phyloP scores from a whole-genome alignment of 1,140 invertebrate genomes.

The Onthophagus taurus region DNA sequence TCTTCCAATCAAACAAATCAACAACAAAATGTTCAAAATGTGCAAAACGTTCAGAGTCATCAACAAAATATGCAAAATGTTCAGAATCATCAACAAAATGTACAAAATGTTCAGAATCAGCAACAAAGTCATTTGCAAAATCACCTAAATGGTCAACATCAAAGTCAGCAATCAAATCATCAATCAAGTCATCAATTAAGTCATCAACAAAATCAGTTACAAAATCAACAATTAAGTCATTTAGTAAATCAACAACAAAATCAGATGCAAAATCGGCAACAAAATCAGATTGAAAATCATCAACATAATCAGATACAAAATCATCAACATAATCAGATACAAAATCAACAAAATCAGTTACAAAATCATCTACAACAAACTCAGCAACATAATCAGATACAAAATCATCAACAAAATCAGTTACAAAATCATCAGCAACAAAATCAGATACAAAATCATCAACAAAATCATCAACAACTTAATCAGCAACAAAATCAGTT shows the following conservation, averaged over 20 bases:
- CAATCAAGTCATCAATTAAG: background rate
- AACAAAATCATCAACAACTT: slow-evolving; percentile 12
- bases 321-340: slow-evolving; percentile 26
- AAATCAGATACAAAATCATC: slow-evolving; percentile 42
- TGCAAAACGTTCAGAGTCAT: background rate
- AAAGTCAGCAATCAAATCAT: slow-evolving; percentile 18
- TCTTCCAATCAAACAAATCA: background rate
- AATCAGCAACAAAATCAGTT: slow-evolving; percentile 31
- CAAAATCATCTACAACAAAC: slow-evolving; percentile 15
- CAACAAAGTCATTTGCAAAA: slow-evolving; percentile 1
- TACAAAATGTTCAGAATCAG: slow-evolving; percentile 2
- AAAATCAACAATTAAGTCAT: slow-evolving; percentile 8
- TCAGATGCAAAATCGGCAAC: slow-evolving; percentile 7
- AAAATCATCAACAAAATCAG: slow-evolving; percentile 37
- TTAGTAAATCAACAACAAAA: slow-evolving; percentile 19
- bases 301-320: slow-evolving; percentile 39
- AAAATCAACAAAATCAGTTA: slow-evolving; percentile 15
- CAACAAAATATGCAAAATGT: background rate
- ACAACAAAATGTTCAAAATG: slow-evolving; percentile 7
- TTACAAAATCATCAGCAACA: slow-evolving; percentile 15
- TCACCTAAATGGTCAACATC: slow-evolving; percentile 8
- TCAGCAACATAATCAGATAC: slow-evolving; percentile 32
- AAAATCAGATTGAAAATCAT: slow-evolving; percentile 7
- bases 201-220: background rate
- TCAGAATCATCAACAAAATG: slow-evolving; percentile 2